Conservation (phyloP, 1,140 invertebrate genomes). For the Lineus longissimus region DNA sequence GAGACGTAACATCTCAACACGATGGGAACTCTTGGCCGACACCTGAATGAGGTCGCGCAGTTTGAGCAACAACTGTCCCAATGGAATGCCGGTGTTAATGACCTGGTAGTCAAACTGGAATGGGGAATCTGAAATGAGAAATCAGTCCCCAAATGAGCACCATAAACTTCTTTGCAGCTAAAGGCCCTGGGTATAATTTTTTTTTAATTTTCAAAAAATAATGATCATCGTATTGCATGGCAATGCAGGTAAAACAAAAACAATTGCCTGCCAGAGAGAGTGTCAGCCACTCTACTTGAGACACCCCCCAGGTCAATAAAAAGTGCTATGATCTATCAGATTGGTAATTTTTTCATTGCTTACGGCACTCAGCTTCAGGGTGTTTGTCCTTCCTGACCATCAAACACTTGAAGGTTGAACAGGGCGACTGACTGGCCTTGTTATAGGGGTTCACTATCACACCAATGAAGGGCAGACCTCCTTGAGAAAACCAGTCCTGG, state of each 20-base stretch:
- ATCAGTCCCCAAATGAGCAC: too few relatives aligned
- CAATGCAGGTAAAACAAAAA: too few relatives aligned
- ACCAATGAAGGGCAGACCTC: slow-evolving; percentile 58
- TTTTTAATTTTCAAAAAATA: too few relatives aligned
- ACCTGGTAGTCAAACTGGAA: slow-evolving; percentile 10
- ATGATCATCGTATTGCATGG: too few relatives aligned
- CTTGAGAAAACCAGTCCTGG: slow-evolving; percentile 60
- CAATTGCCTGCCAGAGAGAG: too few relatives aligned
- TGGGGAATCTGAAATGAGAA: background rate
- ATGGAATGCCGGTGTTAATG: background rate
- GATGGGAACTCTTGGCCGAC: background rate
- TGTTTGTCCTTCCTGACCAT: background rate
- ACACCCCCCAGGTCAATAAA: too few relatives aligned
- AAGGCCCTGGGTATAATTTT: too few relatives aligned
- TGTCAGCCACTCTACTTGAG: too few relatives aligned
- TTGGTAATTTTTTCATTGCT: too few relatives aligned
- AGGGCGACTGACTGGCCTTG: slow-evolving; percentile 14
- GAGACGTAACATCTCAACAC: background rate
- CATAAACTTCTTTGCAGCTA: too few relatives aligned
- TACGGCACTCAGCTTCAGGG: background rate
- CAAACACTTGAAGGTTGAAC: too few relatives aligned
- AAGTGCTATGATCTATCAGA: too few relatives aligned
- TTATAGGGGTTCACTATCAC: slow-evolving; percentile 61
- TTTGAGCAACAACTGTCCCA: background rate
- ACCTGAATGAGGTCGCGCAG: background rate